Percentiles rank a stretch among this genome's conserved stretches.
phyloP scores from a whole-genome alignment of 2,888 invertebrate species.

The Sympetrum striolatum region DNA sequence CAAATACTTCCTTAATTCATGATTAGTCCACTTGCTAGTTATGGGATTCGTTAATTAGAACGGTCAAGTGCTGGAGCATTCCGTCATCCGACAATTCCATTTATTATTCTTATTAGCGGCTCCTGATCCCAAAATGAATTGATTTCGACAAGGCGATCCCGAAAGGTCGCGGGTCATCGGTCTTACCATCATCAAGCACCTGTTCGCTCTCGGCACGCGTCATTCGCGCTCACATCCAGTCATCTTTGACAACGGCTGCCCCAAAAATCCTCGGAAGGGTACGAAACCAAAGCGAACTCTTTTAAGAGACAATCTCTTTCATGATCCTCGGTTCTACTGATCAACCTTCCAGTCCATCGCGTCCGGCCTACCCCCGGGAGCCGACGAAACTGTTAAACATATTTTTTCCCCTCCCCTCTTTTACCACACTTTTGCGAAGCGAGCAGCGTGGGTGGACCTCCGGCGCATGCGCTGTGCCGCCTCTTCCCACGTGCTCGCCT shows the following conservation, averaged over 20 bases:
- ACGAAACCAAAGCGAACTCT: not conserved
- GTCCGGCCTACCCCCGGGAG: not conserved
- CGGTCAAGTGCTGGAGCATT: too few species aligned
- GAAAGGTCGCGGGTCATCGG: not conserved
- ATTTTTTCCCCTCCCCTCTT: not conserved
- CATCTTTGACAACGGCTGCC: too few species aligned
- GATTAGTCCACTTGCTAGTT: too few species aligned
- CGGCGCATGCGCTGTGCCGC: not conserved
- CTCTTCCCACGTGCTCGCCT: conserved; percentile 17
- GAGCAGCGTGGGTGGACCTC: not conserved
- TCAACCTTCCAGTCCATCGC: not conserved
- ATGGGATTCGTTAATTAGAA: too few species aligned
- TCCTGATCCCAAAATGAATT: too few species aligned
- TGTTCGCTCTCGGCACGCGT: too few species aligned
- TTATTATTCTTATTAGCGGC: too few species aligned
- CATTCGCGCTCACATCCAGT: too few species aligned
- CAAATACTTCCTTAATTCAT: too few species aligned
- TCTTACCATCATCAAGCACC: not conserved
- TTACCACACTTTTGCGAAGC: not conserved
- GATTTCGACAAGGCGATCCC: not conserved
- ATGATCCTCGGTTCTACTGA: not conserved
- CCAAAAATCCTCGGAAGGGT: too few species aligned
- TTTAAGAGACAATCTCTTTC: not conserved
- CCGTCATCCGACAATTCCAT: too few species aligned
- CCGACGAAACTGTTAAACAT: not conserved